A percentile compares a stretch with the other conserved stretches of the same genome.
Conservation (phyloP, 2,888 invertebrate genomes). For the Eudemis profundana region DNA sequence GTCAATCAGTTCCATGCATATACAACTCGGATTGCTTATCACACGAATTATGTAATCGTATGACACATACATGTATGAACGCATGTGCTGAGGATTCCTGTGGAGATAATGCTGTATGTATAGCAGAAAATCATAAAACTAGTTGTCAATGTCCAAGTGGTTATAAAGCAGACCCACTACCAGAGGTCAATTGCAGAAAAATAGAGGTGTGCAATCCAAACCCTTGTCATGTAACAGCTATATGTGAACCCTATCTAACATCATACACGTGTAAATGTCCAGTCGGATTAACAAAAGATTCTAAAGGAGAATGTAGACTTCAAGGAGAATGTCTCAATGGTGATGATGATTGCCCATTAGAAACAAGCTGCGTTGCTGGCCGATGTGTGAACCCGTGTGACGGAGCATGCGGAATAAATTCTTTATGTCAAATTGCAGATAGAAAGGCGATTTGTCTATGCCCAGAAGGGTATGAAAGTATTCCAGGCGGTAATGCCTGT, state of each 20-base stretch:
- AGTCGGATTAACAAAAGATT: slow-evolving; percentile 90
- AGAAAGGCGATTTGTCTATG: slow-evolving; percentile 92
- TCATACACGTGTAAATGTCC: slow-evolving; percentile 93
- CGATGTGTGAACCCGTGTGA: slow-evolving; percentile 93
- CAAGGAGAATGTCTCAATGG: slow-evolving; percentile 91
- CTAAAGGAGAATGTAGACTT: slow-evolving; percentile 90
- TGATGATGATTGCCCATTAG: slow-evolving; percentile 90
- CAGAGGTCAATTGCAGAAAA: slow-evolving; percentile 92
- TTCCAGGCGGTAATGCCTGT: slow-evolving; percentile 86
- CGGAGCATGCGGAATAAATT: slow-evolving; percentile 92
- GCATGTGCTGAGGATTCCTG: slow-evolving; percentile 93
- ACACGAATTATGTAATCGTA: slow-evolving; percentile 92
- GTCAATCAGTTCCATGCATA: slow-evolving; percentile 92
- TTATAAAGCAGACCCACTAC: slow-evolving; percentile 91
- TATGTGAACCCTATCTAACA: slow-evolving; percentile 89
- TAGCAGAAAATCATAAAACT: slow-evolving; percentile 93
- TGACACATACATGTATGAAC: slow-evolving; percentile 92
- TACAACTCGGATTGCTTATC: slow-evolving; percentile 94
- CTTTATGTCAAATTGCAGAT: slow-evolving; percentile 91
- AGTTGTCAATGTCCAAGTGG: slow-evolving; percentile 95
- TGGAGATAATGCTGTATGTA: slow-evolving; percentile 94
- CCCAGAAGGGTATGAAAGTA: slow-evolving; percentile 90
- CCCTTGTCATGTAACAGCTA: slow-evolving; percentile 92
- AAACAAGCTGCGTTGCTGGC: slow-evolving; percentile 89
- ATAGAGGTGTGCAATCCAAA: slow-evolving; percentile 90